Conservation (phyloP, 2,888 invertebrate genomes). For the Harpalus rufipes region DNA sequence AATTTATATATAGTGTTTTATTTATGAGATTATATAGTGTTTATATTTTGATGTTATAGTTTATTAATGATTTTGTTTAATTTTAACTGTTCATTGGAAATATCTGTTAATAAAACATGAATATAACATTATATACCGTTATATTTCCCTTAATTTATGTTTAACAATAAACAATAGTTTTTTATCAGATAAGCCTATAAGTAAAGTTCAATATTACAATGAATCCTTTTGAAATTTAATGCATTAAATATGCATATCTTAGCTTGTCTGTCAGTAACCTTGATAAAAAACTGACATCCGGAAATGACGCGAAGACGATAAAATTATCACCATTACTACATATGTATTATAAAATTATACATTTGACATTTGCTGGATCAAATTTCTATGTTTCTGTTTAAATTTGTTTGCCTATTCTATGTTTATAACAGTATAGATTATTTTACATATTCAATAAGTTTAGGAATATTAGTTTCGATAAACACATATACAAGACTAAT, state of each 20-base stretch:
- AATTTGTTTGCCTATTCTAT: background rate
- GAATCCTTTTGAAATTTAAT: slow-evolving; percentile 23
- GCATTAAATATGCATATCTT: slow-evolving; percentile 30
- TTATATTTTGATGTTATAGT: no score
- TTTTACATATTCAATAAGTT: no score
- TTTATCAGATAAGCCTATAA: slow-evolving; percentile 4
- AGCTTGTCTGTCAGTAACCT: slow-evolving; percentile 16
- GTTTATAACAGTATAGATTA: no score
- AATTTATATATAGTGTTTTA: no score
- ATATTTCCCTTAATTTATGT: no score
- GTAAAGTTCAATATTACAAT: slow-evolving; percentile 40
- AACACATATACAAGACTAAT: background rate
- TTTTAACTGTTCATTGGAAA: no score
- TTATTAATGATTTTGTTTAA: no score
- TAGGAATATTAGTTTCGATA: no score
- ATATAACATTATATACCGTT: no score
- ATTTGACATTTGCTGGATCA: background rate
- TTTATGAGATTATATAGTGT: no score
- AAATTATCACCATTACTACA: slow-evolving; percentile 28
- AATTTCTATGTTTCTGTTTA: background rate
- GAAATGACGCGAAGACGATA: slow-evolving; percentile 37
- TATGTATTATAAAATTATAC: slow-evolving; percentile 19
- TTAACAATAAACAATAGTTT: background rate
- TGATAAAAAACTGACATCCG: slow-evolving; percentile 45
- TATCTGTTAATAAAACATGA: no score